Percentiles rank a stretch among this genome's conserved stretches.
phyloP scores from a whole-genome alignment of 2,797 vertebrate species.

The Gallinago solitaria region DNA sequence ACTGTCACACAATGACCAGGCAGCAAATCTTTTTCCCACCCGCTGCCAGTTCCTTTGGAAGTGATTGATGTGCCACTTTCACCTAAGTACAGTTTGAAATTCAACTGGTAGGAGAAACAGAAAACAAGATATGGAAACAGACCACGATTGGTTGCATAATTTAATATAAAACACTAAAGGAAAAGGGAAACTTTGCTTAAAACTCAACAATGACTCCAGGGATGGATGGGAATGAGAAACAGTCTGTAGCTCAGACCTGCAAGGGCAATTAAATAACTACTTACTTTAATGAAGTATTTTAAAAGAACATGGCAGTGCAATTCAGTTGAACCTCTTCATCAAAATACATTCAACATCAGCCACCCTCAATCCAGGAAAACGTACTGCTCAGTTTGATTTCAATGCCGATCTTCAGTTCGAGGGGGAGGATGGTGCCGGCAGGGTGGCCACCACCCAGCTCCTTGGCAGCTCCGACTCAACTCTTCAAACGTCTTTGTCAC shows the following conservation, averaged over 20 bases:
- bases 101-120: background rate
- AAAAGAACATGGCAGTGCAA: background rate
- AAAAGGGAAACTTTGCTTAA: background rate
- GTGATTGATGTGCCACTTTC: background rate
- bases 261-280: background rate
- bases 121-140: background rate
- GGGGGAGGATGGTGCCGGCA: background rate
- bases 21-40: background rate
- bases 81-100: background rate
- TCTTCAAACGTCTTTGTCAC: background rate
- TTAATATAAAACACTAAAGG: background rate
- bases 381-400: background rate
- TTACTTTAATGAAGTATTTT: background rate
- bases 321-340: background rate
- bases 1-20: background rate
- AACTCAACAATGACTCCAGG: background rate
- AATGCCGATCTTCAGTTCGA: background rate
- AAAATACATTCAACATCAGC: background rate
- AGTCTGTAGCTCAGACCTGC: background rate
- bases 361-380: background rate
- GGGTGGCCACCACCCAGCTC: background rate
- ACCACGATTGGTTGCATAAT: background rate
- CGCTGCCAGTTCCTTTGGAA: background rate
- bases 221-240: background rate
- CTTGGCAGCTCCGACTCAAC: background rate